Evolutionary conservation across 2,888 invertebrate genomes (phyloP).

Genomic region (Sicus ferrugineus): DNA sequence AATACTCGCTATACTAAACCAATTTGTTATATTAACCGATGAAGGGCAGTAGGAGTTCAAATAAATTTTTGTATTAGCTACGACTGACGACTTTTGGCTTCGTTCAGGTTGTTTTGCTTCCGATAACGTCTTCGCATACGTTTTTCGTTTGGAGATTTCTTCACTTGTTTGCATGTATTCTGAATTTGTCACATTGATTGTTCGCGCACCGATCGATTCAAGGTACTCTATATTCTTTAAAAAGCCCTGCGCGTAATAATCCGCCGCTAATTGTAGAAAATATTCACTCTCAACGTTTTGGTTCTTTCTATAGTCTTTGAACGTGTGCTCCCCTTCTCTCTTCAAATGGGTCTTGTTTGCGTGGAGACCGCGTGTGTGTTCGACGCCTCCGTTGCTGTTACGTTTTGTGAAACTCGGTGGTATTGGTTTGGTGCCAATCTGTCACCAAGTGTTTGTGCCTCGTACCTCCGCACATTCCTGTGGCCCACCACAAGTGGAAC

Average conservation of each 20-base stretch:
- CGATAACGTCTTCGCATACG: slow-evolving; percentile 13
- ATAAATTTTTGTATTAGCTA: slow-evolving; percentile 28
- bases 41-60: slow-evolving; percentile 27
- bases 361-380: background rate
- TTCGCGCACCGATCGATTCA: slow-evolving; percentile 57
- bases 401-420: too few species aligned
- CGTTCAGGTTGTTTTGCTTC: slow-evolving; percentile 6
- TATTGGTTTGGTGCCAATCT: too few species aligned
- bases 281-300: slow-evolving; percentile 35
- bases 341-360: background rate
- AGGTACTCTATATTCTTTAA: slow-evolving; percentile 59
- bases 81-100: background rate
- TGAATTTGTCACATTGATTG: slow-evolving; percentile 45
- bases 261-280: slow-evolving; percentile 57
- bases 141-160: background rate
- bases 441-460: too few species aligned
- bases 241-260: slow-evolving; percentile 61
- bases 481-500: too few species aligned
- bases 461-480: too few species aligned
- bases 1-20: slow-evolving; percentile 6
- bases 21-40: slow-evolving; percentile 30
- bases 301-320: slow-evolving; percentile 25
- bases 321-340: too few species aligned
- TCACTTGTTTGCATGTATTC: slow-evolving; percentile 1
- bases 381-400: too few species aligned